These are phyloP conservation scores for Desmodus rotundus DNA, from an alignment of 2,113 vertebrate species.

Conservation along the genomic window DNA sequence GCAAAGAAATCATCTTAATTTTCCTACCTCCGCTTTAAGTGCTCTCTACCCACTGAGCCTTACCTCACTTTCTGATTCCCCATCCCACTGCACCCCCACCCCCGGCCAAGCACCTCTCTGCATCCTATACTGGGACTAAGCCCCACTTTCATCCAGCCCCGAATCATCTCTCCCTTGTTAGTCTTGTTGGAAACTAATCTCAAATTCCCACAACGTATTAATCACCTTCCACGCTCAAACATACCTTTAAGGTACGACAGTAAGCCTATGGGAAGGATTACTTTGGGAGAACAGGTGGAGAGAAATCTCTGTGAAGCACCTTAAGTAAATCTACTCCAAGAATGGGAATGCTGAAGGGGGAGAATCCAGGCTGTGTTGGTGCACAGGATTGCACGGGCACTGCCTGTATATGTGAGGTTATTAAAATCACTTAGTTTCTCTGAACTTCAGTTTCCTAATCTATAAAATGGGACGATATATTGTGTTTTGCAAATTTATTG, in stretches of 20 bases:
- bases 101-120: accelerated
- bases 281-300: background rate
- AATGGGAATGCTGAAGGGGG: background rate
- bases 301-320: background rate
- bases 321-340: background rate
- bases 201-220: background rate
- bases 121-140: background rate
- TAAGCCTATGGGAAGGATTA: background rate
- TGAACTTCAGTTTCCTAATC: background rate
- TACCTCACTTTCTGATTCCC: background rate
- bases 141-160: background rate
- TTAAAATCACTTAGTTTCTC: background rate
- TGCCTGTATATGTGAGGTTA: background rate
- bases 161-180: background rate
- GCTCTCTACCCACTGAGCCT: background rate
- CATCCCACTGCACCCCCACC: accelerated
- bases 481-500: background rate
- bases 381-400: background rate
- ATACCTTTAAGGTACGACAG: background rate
- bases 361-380: background rate
- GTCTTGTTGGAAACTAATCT: background rate
- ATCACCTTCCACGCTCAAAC: background rate
- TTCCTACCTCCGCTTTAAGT: background rate
- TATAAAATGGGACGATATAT: background rate
- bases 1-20: background rate